Evolutionary conservation across 1,140 invertebrate genomes (phyloP).

Genomic region (Cyrtorhinus lividipennis): DNA sequence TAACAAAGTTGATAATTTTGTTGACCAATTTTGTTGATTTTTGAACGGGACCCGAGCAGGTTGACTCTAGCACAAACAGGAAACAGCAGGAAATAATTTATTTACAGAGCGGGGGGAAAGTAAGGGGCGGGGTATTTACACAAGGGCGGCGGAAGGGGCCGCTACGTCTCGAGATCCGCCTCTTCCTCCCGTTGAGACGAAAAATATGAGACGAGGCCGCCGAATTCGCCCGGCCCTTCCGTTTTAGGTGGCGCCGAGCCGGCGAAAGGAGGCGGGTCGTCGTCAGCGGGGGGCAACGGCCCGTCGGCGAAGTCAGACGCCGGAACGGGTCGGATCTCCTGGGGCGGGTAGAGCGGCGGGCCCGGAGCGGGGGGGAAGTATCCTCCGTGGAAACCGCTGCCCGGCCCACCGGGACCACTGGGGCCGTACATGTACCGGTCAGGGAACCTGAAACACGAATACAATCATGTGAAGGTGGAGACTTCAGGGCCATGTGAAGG

Average conservation of each 20-base stretch:
- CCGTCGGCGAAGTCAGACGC: neutral
- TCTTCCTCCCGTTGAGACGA: conserved; percentile 60
- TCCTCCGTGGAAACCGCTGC: neutral
- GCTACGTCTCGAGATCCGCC: conserved; percentile 20
- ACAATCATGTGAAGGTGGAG: too few species aligned
- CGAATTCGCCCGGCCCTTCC: conserved; percentile 53
- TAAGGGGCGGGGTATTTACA: neutral
- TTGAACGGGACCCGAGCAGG: too few species aligned
- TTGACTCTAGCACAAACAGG: too few species aligned
- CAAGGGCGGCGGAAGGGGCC: neutral
- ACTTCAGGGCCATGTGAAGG: too few species aligned
- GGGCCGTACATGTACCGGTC: neutral
- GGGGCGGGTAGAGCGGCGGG: neutral
- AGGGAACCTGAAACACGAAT: neutral
- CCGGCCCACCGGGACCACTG: neutral
- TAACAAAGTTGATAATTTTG: too few species aligned
- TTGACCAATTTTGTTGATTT: too few species aligned
- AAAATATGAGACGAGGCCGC: conserved; percentile 67
- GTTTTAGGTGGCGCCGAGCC: conserved; percentile 29
- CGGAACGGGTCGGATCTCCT: neutral
- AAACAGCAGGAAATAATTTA: neutral
- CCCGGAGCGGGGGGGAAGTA: neutral
- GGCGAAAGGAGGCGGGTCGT: neutral
- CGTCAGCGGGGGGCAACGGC: neutral
- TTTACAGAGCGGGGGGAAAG: neutral